phyloP scores from a whole-genome alignment of 1,140 invertebrate species.

The Atopsyche davidsoni region DNA sequence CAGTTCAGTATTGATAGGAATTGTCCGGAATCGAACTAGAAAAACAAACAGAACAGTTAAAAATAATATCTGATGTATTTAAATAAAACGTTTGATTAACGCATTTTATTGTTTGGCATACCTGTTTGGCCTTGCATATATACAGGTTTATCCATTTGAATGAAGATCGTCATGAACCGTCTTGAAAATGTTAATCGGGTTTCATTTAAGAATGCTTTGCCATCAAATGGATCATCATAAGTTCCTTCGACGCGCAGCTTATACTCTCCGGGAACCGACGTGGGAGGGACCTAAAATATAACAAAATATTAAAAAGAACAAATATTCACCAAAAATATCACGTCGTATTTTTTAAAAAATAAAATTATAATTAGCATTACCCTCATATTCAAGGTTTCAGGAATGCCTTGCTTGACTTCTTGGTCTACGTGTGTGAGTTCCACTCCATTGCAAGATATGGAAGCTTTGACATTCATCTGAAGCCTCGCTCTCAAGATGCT shows the following conservation, averaged over 20 bases:
- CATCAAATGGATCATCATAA: constrained; percentile 76
- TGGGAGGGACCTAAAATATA: constrained; percentile 65
- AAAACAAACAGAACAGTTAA: constrained; percentile 31
- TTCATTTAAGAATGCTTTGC: constrained; percentile 79
- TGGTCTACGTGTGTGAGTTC: constrained; percentile 73
- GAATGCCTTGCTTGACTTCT: constrained; percentile 70
- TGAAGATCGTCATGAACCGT: constrained; percentile 90
- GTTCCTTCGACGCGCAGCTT: constrained; percentile 82
- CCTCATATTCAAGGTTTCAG: constrained; percentile 75
- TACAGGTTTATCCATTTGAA: constrained; percentile 91
- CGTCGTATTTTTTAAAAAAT: not conserved
- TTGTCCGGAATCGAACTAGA: constrained; percentile 78
- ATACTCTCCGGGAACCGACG: constrained; percentile 74
- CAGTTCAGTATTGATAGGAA: constrained; percentile 84
- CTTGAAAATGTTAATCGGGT: constrained; percentile 69
- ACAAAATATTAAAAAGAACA: constrained; percentile 5
- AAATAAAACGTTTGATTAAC: constrained; percentile 10
- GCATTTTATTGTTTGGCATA: constrained; percentile 33
- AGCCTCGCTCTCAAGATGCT: constrained; percentile 66
- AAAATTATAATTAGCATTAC: constrained; percentile 38
- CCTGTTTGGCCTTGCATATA: constrained; percentile 90
- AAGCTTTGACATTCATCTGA: constrained; percentile 72
- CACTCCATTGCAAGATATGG: constrained; percentile 80
- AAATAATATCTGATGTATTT: constrained; percentile 1
- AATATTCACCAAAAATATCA: too few relatives aligned